Evolutionary conservation across 1,140 invertebrate species (phyloP).

Genomic region (Phortica variegata): DNA sequence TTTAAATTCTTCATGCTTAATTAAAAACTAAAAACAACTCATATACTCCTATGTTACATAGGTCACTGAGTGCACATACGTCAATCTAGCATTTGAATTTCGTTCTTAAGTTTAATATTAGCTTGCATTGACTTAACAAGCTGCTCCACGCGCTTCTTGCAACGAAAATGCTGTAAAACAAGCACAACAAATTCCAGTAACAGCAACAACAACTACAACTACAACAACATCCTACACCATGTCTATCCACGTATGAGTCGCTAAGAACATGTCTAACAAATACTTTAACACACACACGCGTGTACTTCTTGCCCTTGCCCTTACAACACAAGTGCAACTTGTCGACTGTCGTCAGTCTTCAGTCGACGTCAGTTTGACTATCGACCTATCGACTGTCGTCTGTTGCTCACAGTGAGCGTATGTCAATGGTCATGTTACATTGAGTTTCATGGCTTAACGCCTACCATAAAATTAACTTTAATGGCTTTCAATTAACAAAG

Average conservation of each 20-base stretch:
- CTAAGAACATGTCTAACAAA: slow-evolving; percentile 9
- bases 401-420: slow-evolving; percentile 22
- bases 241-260: slow-evolving; percentile 2
- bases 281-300: not conserved
- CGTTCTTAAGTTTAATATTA: not conserved
- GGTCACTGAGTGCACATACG: too few relatives aligned
- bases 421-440: slow-evolving; percentile 57
- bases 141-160: slow-evolving; percentile 4
- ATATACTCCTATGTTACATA: too few relatives aligned
- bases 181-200: slow-evolving; percentile 36
- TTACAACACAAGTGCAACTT: slow-evolving; percentile 20
- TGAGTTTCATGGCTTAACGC: slow-evolving; percentile 55
- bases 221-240: slow-evolving; percentile 20
- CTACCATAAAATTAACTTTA: slow-evolving; percentile 58
- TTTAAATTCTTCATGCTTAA: too few relatives aligned
- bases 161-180: slow-evolving; percentile 14
- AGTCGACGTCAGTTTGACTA: slow-evolving; percentile 1
- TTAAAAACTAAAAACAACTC: too few relatives aligned
- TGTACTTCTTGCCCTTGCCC: slow-evolving; percentile 20
- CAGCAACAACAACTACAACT: slow-evolving; percentile 1
- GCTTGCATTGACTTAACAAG: not conserved
- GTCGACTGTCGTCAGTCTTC: not conserved
- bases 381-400: slow-evolving; percentile 2
- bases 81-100: not conserved
- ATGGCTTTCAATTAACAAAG: slow-evolving; percentile 57